These are phyloP conservation scores for Equus przewalskii DNA, from an alignment of 2,113 vertebrate species.

Conservation along the genomic window DNA sequence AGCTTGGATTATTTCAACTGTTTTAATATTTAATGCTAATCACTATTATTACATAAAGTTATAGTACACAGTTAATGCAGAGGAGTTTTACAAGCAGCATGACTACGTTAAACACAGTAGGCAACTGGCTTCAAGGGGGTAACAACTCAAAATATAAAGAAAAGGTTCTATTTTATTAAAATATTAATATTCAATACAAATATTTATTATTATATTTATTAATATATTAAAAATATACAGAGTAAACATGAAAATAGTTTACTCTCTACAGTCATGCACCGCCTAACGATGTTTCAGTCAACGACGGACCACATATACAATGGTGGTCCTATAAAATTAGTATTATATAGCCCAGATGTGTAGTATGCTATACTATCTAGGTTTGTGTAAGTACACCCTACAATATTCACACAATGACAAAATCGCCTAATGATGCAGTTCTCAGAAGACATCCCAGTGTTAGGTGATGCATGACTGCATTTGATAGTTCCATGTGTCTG, in stretches of 20 bases:
- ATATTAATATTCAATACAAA: too few species aligned
- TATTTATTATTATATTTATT: too few species aligned
- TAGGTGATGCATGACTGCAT: background rate
- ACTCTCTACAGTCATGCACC: background rate
- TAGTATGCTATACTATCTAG: too few species aligned
- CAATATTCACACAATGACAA: too few species aligned
- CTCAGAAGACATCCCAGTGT: too few species aligned
- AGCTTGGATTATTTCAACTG: conserved; percentile 19
- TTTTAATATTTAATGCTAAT: background rate
- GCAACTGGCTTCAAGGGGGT: background rate
- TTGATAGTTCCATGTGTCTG: background rate
- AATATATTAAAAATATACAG: too few species aligned
- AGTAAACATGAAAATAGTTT: background rate
- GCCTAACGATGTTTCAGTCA: too few species aligned
- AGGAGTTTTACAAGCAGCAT: background rate
- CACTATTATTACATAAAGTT: background rate
- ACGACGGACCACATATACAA: too few species aligned
- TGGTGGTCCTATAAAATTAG: too few species aligned
- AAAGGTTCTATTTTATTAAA: background rate
- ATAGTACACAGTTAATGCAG: background rate
- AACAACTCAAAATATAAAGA: background rate
- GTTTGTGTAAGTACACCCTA: too few species aligned
- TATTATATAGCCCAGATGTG: too few species aligned
- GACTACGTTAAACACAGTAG: background rate
- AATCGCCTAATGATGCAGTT: too few species aligned